Evolutionary conservation across 2,113 vertebrate genomes (phyloP).

Genomic region (Epinephelus moara): DNA sequence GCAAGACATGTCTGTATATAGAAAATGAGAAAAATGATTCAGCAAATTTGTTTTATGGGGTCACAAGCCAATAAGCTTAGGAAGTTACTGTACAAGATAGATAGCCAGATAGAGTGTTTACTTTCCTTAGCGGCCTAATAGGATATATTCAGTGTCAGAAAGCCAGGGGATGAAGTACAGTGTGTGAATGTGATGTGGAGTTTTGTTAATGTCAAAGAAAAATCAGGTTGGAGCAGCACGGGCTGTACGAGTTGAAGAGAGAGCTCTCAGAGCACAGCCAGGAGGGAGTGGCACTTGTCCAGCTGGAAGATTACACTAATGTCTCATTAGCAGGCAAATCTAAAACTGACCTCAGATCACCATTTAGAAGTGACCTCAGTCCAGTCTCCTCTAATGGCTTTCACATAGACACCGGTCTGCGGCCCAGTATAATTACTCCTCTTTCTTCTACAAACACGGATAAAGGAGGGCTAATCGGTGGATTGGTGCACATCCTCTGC

Average conservation of each 20-base stretch:
- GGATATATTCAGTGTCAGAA: conserved; percentile 11
- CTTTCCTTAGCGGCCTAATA: not conserved
- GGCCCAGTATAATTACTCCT: conserved; percentile 61
- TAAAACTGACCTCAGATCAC: conserved; percentile 70
- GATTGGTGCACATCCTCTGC: conserved; percentile 67
- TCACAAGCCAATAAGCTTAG: not conserved
- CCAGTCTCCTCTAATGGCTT: conserved; percentile 62
- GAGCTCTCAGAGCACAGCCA: conserved; percentile 52
- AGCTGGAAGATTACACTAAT: conserved; percentile 77
- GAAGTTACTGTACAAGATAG: not conserved
- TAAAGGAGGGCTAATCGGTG: conserved; percentile 61
- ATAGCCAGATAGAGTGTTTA: not conserved
- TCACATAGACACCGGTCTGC: conserved; percentile 57
- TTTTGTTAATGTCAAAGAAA: conserved; percentile 26
- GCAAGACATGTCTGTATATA: not conserved
- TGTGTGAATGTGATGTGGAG: not conserved
- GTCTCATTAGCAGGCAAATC: conserved; percentile 77
- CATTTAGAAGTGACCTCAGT: conserved; percentile 67
- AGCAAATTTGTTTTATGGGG: not conserved
- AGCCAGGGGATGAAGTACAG: conserved; percentile 1
- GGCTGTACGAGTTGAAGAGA: conserved; percentile 36
- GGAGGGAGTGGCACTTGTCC: conserved; percentile 71
- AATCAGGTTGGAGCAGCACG: conserved; percentile 29
- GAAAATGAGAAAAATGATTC: not conserved
- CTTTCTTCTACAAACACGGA: conserved; percentile 56